Evolutionary conservation across 2,113 vertebrate species (phyloP), one percentile per base, ranked within the genome.

Genomic region (Accipiter virgatus): DNA sequence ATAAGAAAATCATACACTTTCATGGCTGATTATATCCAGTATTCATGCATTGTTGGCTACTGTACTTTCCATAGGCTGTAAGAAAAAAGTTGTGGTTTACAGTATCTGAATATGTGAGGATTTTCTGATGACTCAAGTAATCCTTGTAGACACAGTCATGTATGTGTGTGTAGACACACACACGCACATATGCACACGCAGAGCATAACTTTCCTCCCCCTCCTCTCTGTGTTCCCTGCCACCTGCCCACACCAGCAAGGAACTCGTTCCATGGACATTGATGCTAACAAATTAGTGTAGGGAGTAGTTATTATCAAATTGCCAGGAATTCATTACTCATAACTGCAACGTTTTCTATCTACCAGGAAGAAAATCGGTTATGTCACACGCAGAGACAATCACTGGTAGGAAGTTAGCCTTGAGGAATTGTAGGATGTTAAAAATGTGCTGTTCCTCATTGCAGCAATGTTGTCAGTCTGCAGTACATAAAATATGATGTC

Each of bases 121-220:
- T 47, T 86, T 90, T 81, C 22, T 61, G 66, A 34, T 53, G 17
- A 56, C 21, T 16, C 27, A 79, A 21, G 13, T 31, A 85, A 75
- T 67, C 26, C 26, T 74, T 67, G 32, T 29, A 63, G 42, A 56
- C 32, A 47, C 14, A 58, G 13, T 26, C 21, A 50, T 17, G 3
- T n/a, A 12, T 23, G 40, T n/a, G 13, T 9, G 1, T 8, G 14
- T 16, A 38, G 18, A 63, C 25, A 9, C 15, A 53, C 27, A 27
- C 7, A 11, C 2, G 16, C 56, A 34, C n/a, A 38, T 11, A n/a
- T 4, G 10, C 36, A 66, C 10, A 50, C 0, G 0, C 8, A 65
- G 5, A 38, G 13, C 7, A 56, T 10, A 31, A 50, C 7, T 12
- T 32, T 58, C 27, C 9, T 86, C 34, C 38, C 38, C 38, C 7